Evolutionary conservation across 2,888 invertebrate genomes (phyloP), one percentile per base, ranked within the genome.

Genomic region (Vandiemenella viatica): DNA sequence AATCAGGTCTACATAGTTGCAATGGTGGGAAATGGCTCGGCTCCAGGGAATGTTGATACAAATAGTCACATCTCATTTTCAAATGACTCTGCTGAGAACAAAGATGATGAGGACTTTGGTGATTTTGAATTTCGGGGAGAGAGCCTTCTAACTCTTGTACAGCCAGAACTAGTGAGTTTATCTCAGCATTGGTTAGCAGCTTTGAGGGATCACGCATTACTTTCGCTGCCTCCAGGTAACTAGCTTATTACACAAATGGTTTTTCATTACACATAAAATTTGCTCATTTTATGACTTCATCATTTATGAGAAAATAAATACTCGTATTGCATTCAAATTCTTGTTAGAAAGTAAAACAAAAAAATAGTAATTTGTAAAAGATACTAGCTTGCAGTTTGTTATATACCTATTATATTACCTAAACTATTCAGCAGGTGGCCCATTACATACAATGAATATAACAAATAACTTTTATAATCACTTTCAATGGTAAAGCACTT

Each of bases 141-240:
- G 63, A 87, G 85, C 66, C 68, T 98, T 41, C 67, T 97, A 52
- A 85, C 83, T 52, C 71, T 98, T 49, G 98, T 98, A 0, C 86
- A 91, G 61, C 96, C 97, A 0, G 96, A 97, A 67, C 68, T 98
- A 58, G 77, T 83, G 52, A 85, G 85, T 62, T 75, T 98, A 50
- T 91, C 95, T 10, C 84, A 86, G 57, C 85, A 96, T 65, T 98
- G 98, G 98, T 70, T 96, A 52, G 85, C 91, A 1, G 95, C 95
- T 0, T 71, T 98, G 58, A 83, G 84, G 63, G 98, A 98, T 67
- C 90, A 97, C 61, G 97, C 98, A 1, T 69, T 98, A 41, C 69
- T 97, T 40, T 85, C 93, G 50, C 72, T 97, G 55, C 96, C 96
- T 0, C 75, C 83, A 45, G 80, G 80, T 80, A 56, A 16, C n/a